A percentile compares a stretch with the other conserved stretches of the same genome.
Conservation (phyloP, 2,113 vertebrate species). For the Limanda limanda region DNA sequence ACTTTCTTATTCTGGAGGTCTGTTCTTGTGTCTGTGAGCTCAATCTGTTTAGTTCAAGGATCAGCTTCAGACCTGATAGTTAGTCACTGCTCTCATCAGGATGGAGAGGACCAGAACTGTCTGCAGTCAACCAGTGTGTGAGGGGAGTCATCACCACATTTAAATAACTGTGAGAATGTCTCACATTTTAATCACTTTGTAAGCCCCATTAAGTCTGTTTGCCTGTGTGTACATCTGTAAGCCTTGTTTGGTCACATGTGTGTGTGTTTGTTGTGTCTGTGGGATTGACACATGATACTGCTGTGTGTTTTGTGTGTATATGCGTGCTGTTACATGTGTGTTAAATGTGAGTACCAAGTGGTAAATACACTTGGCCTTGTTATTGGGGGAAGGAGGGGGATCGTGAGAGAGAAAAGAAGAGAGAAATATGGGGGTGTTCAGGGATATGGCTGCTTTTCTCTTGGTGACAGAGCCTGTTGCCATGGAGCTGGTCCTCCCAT, state of each 20-base stretch:
- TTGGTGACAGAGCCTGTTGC: slow-evolving; percentile 92
- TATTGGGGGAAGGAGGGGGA: slow-evolving; percentile 70
- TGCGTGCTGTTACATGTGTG: slow-evolving; percentile 26
- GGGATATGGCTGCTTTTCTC: slow-evolving; percentile 84
- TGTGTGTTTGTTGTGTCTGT: slow-evolving; percentile 53
- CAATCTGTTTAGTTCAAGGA: slow-evolving; percentile 51
- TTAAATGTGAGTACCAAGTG: slow-evolving; percentile 39
- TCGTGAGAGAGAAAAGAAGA: slow-evolving; percentile 61
- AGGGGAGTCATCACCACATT: slow-evolving; percentile 44
- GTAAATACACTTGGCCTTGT: slow-evolving; percentile 68
- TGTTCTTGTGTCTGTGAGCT: slow-evolving; percentile 28
- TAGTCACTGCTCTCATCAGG: slow-evolving; percentile 55
- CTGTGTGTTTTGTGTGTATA: slow-evolving; percentile 20
- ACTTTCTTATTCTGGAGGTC: slow-evolving; percentile 33
- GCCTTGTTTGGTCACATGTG: slow-evolving; percentile 37
- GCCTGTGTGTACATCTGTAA: slow-evolving; percentile 41
- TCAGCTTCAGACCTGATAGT: slow-evolving; percentile 46
- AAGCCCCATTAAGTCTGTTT: slow-evolving; percentile 36
- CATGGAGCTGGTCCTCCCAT: slow-evolving; percentile 88
- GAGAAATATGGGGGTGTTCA: slow-evolving; percentile 81
- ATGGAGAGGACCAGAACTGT: slow-evolving; percentile 26
- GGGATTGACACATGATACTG: slow-evolving; percentile 8
- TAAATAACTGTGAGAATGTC: slow-evolving; percentile 50
- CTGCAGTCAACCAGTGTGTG: slow-evolving; percentile 30
- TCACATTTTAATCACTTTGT: slow-evolving; percentile 51